Percentiles rank a stretch among this genome's conserved stretches.
phyloP scores from a whole-genome alignment of 2,113 vertebrate species.

The Pseudolaguvia tuberculata region DNA sequence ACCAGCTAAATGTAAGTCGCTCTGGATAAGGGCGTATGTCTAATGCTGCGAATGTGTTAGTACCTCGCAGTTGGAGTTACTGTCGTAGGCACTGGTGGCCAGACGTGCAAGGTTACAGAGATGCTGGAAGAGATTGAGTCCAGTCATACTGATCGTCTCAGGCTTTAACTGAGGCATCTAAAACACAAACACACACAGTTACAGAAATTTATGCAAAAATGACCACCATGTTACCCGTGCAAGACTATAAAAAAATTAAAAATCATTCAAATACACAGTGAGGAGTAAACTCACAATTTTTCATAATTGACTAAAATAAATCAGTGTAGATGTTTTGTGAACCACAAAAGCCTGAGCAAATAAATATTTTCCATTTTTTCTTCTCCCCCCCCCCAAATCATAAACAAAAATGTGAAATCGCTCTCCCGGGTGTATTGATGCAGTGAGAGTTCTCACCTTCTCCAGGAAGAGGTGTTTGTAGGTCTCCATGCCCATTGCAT shows the following conservation, averaged over 20 bases:
- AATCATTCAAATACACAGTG: too few species aligned
- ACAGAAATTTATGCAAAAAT: too few species aligned
- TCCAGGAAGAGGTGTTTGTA: conserved; percentile 98
- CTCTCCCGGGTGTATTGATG: not conserved
- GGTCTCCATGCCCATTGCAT: conserved; percentile 99
- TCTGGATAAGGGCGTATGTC: too few species aligned
- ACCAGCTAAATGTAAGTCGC: not conserved
- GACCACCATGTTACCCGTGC: too few species aligned
- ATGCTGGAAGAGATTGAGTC: conserved; percentile 96
- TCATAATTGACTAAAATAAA: too few species aligned
- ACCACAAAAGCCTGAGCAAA: not conserved
- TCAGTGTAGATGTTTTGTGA: not conserved
- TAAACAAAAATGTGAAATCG: too few species aligned
- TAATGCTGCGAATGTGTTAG: conserved; percentile 7
- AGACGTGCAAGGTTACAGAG: conserved; percentile 94
- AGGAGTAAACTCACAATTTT: too few species aligned
- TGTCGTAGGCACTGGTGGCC: conserved; percentile 94
- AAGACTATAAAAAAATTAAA: too few species aligned
- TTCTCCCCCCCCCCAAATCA: too few species aligned
- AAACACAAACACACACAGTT: conserved; percentile 1
- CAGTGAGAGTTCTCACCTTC: conserved; percentile 72
- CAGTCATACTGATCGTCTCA: conserved; percentile 98
- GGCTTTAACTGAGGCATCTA: conserved; percentile 98
- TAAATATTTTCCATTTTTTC: not conserved
- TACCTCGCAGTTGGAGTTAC: conserved; percentile 93